Conservation (phyloP, 2,113 vertebrate genomes). For the Trinectes maculatus region DNA sequence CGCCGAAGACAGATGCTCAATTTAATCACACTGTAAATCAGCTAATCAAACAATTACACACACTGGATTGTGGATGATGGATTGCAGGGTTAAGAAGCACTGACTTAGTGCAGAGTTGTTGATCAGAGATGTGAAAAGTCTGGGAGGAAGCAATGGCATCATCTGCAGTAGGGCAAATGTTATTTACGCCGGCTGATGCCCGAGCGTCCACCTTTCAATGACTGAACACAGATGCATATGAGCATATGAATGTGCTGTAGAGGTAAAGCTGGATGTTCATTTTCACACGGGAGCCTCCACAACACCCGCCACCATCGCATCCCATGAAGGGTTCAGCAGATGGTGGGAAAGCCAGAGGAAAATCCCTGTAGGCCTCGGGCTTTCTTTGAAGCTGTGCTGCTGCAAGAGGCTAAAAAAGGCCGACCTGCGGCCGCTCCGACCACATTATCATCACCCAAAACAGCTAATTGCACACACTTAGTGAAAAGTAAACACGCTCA, state of each 20-base stretch:
- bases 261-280: slow-evolving; percentile 11
- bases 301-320: slow-evolving; percentile 47
- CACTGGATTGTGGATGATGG: slow-evolving; percentile 27
- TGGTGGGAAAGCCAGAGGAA: slow-evolving; percentile 77
- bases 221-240: not conserved
- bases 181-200: too few relatives aligned
- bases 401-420: slow-evolving; percentile 41
- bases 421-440: slow-evolving; percentile 34
- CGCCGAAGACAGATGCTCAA: slow-evolving; percentile 43
- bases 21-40: slow-evolving; percentile 34
- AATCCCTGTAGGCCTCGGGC: slow-evolving; percentile 62
- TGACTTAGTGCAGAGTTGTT: slow-evolving; percentile 37
- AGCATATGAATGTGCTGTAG: not conserved
- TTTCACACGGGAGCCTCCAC: slow-evolving; percentile 47
- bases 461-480: slow-evolving; percentile 46
- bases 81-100: slow-evolving; percentile 44
- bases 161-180: too few relatives aligned
- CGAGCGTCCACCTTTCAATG: slow-evolving; percentile 10
- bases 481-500: slow-evolving; percentile 16
- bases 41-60: slow-evolving; percentile 41
- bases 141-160: slow-evolving; percentile 33
- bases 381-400: slow-evolving; percentile 67
- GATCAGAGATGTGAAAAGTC: slow-evolving; percentile 33
- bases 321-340: slow-evolving; percentile 57
- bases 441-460: slow-evolving; percentile 49